Evolutionary conservation across 2,113 vertebrate genomes (phyloP), one percentile per base, ranked within the genome.

Genomic region (Tetrax tetrax): DNA sequence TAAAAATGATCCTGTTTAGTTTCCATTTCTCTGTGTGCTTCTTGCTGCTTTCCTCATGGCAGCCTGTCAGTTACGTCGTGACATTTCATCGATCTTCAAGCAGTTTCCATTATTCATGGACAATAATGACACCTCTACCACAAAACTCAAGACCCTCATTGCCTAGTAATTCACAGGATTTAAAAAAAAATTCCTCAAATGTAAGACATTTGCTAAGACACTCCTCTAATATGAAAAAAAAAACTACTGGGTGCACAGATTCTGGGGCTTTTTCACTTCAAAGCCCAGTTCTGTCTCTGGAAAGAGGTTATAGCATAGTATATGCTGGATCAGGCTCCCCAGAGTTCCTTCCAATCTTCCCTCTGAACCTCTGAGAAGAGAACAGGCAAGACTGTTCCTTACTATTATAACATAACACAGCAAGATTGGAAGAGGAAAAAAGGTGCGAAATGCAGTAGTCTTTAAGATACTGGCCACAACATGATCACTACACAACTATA

Each of bases 371-470:
- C 83, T 91, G 66, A 70, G 61, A 95, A 82, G 31, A 87, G 77
- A 92, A 78, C 54, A 75, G 64, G 64, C 31, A 95, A 83, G 51
- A 82, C 56, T 84, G 59, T 43, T 93, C 37, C 29, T 78, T 65
- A 78, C 43, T 82, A 92, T 56, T 35, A 24, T 13, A 83, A 22
- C 17, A 11, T 48, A 93, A 93, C 51, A 56, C 71, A 89, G 66
- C 78, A 79, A 93, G 86, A 56, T 4, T 48, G 71, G 64, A 91
- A 79, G 80, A 95, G 95, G 71, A 74, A 61, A 68, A 88, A 97
- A 96, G 95, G 95, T 96, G 96, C 70, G 35, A 95, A 95, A 98
- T 94, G 88, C 93, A 95, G 90, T 96, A 96, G 94, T 97, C 72
- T 93, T 94, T 78, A 95, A 97, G 96, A 75, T 97, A 96, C 70